Base-by-base conservation (phyloP, 2,113 vertebrate species). In the Pteropus alecto region DNA sequence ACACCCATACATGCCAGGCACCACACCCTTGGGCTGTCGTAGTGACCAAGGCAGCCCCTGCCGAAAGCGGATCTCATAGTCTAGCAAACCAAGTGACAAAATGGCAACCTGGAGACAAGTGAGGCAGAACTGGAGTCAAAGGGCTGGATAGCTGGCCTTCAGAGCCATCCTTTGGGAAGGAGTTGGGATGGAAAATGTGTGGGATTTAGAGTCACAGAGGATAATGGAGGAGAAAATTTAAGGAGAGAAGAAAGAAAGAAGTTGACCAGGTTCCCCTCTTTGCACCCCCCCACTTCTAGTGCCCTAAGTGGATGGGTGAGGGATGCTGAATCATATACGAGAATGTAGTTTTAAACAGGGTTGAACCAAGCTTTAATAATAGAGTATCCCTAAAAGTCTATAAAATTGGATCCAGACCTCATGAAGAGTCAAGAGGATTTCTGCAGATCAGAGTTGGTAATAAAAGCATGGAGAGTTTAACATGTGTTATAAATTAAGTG, bases 11-110 rank as follows among this genome's bases (percentile, higher is more conserved):
- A 3, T 0, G 11, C 46, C 48, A 68, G 46, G 22, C 10, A 22
- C 7, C 6, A 19, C 21, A 14, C 21, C 46, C 16, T 0, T 35
- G 71, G 7, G 14, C 14, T 21, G 0, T 16, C 2, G 15, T 15
- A 35, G 7, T 2, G 14, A 46, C 21, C 4, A 14, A 6, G 22
- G 5, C 15, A 6, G 11, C 12, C 30, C 21, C 38, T 9, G 3
- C 12, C 2, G 38, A 0, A 15, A 16, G 0, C 0, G 9, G 21
- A n/a, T 4, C 15, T 22, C 48, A 18, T 2, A 24, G 35, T 58
- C 56, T 35, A 24, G 30, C 4, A 58, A 63, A 46, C 21, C 11
- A 6, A 15, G 18, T 24, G 35, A 26, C 1, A 13, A 13, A 16
- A 48, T 18, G 43, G 70, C 28, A 5, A 33, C 8, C 13, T 70